Conservation (phyloP, 1,140 invertebrate species). For the Agrilus planipennis region DNA sequence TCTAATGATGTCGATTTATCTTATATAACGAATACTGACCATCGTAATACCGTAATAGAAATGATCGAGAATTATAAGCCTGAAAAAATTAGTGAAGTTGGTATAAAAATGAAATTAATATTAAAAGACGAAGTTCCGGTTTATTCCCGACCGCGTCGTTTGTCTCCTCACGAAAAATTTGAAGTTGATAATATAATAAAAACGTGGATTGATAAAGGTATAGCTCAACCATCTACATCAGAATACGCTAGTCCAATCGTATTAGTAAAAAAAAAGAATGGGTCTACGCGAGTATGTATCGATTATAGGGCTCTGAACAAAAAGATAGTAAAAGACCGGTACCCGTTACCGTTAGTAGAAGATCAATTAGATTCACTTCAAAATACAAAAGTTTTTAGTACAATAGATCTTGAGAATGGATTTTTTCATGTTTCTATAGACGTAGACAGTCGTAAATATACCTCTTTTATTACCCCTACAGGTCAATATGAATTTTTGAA, state of each 20-base stretch:
- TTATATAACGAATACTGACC: too few species aligned
- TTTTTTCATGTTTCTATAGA: constrained; percentile 22
- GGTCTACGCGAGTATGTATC: constrained; percentile 24
- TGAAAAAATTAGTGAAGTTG: too few species aligned
- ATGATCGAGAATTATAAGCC: too few species aligned
- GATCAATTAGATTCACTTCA: constrained; percentile 18
- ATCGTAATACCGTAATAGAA: too few species aligned
- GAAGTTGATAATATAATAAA: constrained; percentile 7
- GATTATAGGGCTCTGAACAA: constrained; percentile 31
- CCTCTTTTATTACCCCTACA: constrained; percentile 30
- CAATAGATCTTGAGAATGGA: constrained; percentile 15
- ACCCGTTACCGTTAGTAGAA: constrained; percentile 28
- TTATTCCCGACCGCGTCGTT: neutral
- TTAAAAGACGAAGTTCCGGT: constrained; percentile 5
- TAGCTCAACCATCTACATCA: constrained; percentile 18
- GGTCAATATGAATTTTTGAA: constrained; percentile 33
- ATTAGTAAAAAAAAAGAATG: constrained; percentile 29
- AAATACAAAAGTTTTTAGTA: constrained; percentile 18
- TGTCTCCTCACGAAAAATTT: constrained; percentile 4
- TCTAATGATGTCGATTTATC: too few species aligned
- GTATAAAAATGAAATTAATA: constrained; percentile 8
- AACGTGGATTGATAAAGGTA: constrained; percentile 6
- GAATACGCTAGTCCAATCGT: constrained; percentile 23
- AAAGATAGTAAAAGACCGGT: constrained; percentile 28
- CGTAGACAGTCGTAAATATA: constrained; percentile 24